Evolutionary conservation across 2,888 invertebrate species (phyloP), one percentile per base, ranked within the genome.

Genomic region (Drosophila buzzatii): DNA sequence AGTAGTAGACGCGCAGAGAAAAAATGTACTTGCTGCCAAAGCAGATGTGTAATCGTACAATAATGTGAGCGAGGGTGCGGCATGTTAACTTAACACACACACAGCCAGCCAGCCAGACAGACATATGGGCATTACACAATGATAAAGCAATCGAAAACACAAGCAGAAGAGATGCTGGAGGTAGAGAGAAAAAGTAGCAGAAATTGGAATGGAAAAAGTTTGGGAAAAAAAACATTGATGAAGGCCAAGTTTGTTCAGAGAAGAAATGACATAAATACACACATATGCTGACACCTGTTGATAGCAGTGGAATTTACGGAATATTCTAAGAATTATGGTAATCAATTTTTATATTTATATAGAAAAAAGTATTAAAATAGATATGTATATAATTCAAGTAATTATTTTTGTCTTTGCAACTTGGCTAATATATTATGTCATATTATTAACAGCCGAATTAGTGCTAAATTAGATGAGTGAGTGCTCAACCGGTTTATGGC

Each of bases 11-110:
- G 3, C 55, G 69, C 66, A 31, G 66, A 72, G 75, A 68, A 68
- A 70, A 72, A 88, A 69, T 69, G 83, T 76, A 82, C 56, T 83
- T 37, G 39, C 59, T 44, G 64, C 58, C 27, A 20, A 51, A 72
- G 41, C 76, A 73, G 86, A 79, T 85, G 86, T 63, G 74, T 82
- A 90, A 90, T 89, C 76, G 66, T 37, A 57, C 58, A 89, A 73
- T 87, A 72, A 84, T 85, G 72, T 70, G 65, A 58, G 53, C 67
- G 59, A 59, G 65, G 75, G 73, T 67, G 56, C 65, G 69, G 52
- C 42, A 66, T 44, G 66, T 59, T 39, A 58, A 53, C 75, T 79
- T 63, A 79, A 56, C 35, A 65, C 65, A 69, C 62, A 47, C 39
- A 73, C 61, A 85, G 14, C 8, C 41, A 75, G 64, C 12, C 49